phyloP scores from a whole-genome alignment of 2,888 invertebrate genomes.

The Andrena bucephala region DNA sequence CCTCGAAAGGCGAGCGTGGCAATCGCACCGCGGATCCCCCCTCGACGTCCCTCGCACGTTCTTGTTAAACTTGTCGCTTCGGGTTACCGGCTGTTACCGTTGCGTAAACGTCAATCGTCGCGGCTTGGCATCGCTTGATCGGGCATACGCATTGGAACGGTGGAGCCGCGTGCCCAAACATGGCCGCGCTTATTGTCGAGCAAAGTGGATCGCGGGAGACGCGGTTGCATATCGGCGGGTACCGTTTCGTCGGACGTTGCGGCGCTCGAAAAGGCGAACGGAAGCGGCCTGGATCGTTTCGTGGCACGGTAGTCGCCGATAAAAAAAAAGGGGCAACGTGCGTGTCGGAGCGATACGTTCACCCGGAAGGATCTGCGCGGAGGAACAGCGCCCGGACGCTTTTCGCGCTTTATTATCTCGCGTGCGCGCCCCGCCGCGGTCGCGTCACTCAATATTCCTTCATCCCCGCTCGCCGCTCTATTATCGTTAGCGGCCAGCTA shows the following conservation, averaged over 20 bases:
- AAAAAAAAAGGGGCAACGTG: background rate
- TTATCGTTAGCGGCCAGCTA: background rate
- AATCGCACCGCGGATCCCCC: too few relatives aligned
- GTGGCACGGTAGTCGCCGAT: background rate
- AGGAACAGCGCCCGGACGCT: background rate
- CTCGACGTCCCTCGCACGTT: too few relatives aligned
- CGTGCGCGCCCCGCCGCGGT: background rate
- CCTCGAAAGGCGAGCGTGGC: too few relatives aligned
- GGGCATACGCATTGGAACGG: too few relatives aligned
- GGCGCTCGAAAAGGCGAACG: background rate
- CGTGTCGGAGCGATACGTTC: background rate
- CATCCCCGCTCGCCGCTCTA: background rate
- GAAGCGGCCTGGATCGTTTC: constrained; percentile 1
- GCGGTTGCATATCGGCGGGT: constrained; percentile 1
- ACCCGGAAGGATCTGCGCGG: constrained; percentile 1
- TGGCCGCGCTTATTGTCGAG: background rate
- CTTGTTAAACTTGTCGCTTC: too few relatives aligned
- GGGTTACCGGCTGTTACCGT: too few relatives aligned
- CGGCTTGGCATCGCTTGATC: too few relatives aligned
- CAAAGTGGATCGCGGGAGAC: constrained; percentile 2
- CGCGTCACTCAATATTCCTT: constrained; percentile 22
- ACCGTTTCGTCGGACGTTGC: constrained; percentile 2
- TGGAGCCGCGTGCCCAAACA: too few relatives aligned
- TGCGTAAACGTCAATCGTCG: too few relatives aligned
- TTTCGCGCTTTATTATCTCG: constrained; percentile 16